These are phyloP conservation scores for Corythornis vintsioides DNA, from an alignment of 2,113 vertebrate species.

Conservation along the genomic window DNA sequence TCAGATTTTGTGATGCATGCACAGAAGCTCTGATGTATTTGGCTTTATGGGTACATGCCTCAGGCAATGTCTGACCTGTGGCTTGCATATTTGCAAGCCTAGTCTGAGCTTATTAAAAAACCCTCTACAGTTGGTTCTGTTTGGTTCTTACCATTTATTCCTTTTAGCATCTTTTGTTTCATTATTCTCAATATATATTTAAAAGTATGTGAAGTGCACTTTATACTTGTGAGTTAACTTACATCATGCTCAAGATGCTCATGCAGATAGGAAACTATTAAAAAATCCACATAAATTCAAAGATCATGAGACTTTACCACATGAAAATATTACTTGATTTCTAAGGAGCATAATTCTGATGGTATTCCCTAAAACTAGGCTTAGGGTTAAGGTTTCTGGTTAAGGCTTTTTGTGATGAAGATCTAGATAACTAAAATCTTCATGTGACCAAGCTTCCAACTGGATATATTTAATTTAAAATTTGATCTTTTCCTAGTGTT, in stretches of 20 bases:
- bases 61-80: background rate
- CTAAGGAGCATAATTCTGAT: background rate
- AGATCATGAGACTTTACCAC: background rate
- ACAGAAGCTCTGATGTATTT: background rate
- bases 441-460: background rate
- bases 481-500: background rate
- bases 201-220: background rate
- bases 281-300: background rate
- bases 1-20: background rate
- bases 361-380: background rate
- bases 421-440: background rate
- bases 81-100: background rate
- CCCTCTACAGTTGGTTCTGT: accelerated
- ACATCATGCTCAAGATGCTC: background rate
- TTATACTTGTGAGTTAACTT: background rate
- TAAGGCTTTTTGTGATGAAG: background rate
- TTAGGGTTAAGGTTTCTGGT: background rate
- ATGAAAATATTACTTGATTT: background rate
- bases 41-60: background rate
- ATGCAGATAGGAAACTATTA: background rate
- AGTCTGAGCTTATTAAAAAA: background rate
- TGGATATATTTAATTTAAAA: background rate
- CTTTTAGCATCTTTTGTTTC: background rate
- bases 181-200: background rate
- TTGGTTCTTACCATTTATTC: background rate